A percentile compares a stretch with the other conserved stretches of the same genome.
These are phyloP conservation scores for Cyrtodaria siliqua DNA, from an alignment of 2,888 invertebrate species.

Conservation along the genomic window DNA sequence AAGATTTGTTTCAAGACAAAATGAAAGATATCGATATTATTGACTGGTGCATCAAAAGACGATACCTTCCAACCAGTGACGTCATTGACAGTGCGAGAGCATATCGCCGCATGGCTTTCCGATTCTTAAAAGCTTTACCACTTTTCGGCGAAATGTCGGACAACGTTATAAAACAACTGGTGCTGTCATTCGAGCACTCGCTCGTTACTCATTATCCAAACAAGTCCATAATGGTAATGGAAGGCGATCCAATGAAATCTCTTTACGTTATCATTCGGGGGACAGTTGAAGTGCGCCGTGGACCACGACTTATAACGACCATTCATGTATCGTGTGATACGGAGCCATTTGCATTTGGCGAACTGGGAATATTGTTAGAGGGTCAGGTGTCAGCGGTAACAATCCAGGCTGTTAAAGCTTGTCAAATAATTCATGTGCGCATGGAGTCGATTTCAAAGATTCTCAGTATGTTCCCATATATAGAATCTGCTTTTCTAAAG, in stretches of 20 bases:
- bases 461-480: too few relatives aligned
- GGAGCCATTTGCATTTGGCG: conserved; percentile 35
- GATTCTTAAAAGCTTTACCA: conserved; percentile 30
- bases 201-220: conserved; percentile 55
- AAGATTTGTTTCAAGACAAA: conserved; percentile 23
- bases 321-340: background rate
- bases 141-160: conserved; percentile 47
- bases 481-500: too few relatives aligned
- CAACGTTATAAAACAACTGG: conserved; percentile 48
- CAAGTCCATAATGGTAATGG: conserved; percentile 41
- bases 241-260: conserved; percentile 51
- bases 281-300: conserved; percentile 19
- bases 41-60: conserved; percentile 62
- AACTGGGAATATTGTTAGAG: conserved; percentile 5
- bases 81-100: conserved; percentile 44
- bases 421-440: conserved; percentile 32
- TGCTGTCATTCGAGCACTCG: conserved; percentile 50
- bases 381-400: conserved; percentile 16
- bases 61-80: conserved; percentile 61
- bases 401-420: conserved; percentile 21
- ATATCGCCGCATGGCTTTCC: conserved; percentile 48
- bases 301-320: background rate
- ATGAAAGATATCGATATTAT: conserved; percentile 45
- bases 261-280: conserved; percentile 58
- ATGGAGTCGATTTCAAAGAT: too few relatives aligned